Evolutionary conservation across 2,888 invertebrate genomes (phyloP), one percentile per base, ranked within the genome.

Genomic region (Caenorhabditis angaria): DNA sequence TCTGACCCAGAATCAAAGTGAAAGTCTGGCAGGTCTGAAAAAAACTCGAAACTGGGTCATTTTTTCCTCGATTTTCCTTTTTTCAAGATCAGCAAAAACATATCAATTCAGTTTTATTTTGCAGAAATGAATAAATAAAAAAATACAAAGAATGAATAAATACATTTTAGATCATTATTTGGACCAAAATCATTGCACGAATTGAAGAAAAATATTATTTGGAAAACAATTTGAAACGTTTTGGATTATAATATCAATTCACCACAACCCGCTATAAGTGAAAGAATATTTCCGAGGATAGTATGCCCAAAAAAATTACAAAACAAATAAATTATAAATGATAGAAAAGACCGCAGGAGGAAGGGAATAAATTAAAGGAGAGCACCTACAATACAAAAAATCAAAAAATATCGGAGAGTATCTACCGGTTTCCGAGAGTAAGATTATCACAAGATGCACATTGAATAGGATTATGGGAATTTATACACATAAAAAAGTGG

Each of bases 191-290:
- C 14, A 41, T 41, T 41, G 41, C 41, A 41, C 32, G 12, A 8
- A 32, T 32, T 8, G 12, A 41, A 41, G 10, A 41, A 18, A 18
- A 3, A 18, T 18, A 41, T 41, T 41, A 12, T 18, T 41, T 18
- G 18, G 18, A 41, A 18, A 41, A 14, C 10, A 18, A 41, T 41
- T 12, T 41, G 8, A 41, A 41, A 41, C 3, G 41, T 41, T 41
- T 50, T 50, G 61, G 22, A 41, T 41, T 18, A 41, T 41, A 18
- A 41, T 41, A 61, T 60, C 47, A 60, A 55, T 50, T 73, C 73
- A 73, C 73, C 73, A 69, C 28, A 73, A 73, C 73, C 73, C 73
- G 73, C 73, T 65, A 65, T 65, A 69, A 65, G 55, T 73, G 73
- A 73, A 73, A 73, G 73, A 73, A 68, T 24, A 41, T 41, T 65